phyloP scores from a whole-genome alignment of 2,888 invertebrate genomes.

The Antheraea assamensis region DNA sequence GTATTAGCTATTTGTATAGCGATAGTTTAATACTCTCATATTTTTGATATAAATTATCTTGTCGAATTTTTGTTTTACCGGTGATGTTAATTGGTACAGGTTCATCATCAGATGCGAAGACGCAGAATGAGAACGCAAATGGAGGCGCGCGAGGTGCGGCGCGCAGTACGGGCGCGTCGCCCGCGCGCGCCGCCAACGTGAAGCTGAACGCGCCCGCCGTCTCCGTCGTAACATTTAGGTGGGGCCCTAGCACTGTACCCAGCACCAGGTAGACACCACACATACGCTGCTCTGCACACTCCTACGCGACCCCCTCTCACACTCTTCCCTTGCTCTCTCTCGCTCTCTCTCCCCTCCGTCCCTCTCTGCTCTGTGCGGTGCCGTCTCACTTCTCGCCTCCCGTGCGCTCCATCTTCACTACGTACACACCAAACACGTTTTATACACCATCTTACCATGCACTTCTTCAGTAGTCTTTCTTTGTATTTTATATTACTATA shows the following conservation, averaged over 20 bases:
- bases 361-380: constrained; percentile 20
- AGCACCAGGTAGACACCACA: constrained; percentile 86
- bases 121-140: constrained; percentile 42
- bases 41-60: too few relatives aligned
- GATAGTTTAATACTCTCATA: too few relatives aligned
- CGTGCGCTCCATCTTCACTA: not conserved
- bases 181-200: constrained; percentile 74
- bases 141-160: constrained; percentile 57
- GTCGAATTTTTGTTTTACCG: too few relatives aligned
- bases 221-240: constrained; percentile 96
- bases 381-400: not conserved
- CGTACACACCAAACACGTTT: not conserved
- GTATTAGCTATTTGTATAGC: too few relatives aligned
- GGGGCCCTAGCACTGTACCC: constrained; percentile 85
- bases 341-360: constrained; percentile 28
- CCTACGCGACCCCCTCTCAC: constrained; percentile 25
- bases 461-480: not conserved
- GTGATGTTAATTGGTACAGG: constrained; percentile 28
- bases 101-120: constrained; percentile 38
- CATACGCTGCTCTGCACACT: constrained; percentile 62
- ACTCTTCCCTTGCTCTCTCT: constrained; percentile 18
- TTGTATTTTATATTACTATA: not conserved
- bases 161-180: constrained; percentile 54
- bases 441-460: not conserved
- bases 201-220: constrained; percentile 87